Evolutionary conservation across 2,113 vertebrate genomes (phyloP), one percentile per base, ranked within the genome.

Genomic region (Oryctolagus cuniculus): DNA sequence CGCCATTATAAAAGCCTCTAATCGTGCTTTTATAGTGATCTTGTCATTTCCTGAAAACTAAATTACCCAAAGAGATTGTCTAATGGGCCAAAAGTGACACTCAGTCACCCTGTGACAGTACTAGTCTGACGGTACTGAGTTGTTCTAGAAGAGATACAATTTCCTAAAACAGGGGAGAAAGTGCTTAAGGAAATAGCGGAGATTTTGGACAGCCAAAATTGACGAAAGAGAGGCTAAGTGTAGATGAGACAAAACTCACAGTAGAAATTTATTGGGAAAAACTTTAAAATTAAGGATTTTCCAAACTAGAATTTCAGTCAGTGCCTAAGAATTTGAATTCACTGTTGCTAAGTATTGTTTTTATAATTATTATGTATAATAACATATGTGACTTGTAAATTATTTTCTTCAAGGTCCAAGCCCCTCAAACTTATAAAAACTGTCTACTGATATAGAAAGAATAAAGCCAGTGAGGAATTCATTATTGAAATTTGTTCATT

Each of bases 401-500:
- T 63, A 61, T 73, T 85, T 58, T 74, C n/a, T 72, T 73, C 22
- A 27, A 22, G 10, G 15, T 22, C 34, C 78, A 24, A 91, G 31
- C 22, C 27, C 70, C 34, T 34, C 49, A 96, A 89, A 89, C 67
- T 66, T 84, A 72, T 70, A 69, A 66, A 85, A 90, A 77, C 44
- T 84, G 9, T 64, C 36, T 82, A 51, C 31, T 79, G 6, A 25
- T 53, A 70, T 44, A 75, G n/a, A 78, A 94, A 95, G 44, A 91
- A 86, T 95, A 89, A 95, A 95, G 44, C 6, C 69, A 74, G 31
- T 17, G 89, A 78, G 21, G 63, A 79, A 58, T 81, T 4, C 22
- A 73, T 78, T 80, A 91, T 36, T 78, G 44, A 93, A 95, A 88
- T 61, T 0, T 93, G 83, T 90, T 85, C 63, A 79, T 73, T 93